Percentiles rank a stretch among this genome's conserved stretches.
These are phyloP conservation scores for Syncerus caffer DNA, from an alignment of 2,797 vertebrate genomes.

Conservation along the genomic window DNA sequence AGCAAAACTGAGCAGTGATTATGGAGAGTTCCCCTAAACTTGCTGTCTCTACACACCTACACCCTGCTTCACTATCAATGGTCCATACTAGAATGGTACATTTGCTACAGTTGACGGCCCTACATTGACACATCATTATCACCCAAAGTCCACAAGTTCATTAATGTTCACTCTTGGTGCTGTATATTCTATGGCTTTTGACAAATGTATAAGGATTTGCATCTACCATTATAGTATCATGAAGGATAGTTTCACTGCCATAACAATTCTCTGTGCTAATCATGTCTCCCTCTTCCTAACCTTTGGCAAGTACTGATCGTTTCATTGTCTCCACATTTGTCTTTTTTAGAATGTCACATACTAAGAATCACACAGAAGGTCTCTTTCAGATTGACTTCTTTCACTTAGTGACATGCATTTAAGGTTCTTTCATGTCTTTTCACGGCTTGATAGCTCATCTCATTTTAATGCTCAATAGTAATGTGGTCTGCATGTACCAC, in stretches of 20 bases:
- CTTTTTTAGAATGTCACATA: not conserved
- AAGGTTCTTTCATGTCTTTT: not conserved
- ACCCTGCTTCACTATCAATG: not conserved
- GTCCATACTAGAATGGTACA: not conserved
- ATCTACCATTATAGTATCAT: not conserved
- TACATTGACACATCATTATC: not conserved
- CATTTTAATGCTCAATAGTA: not conserved
- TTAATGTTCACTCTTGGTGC: not conserved
- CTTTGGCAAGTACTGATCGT: not conserved
- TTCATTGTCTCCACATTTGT: not conserved
- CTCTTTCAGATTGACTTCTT: not conserved
- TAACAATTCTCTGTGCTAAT: not conserved
- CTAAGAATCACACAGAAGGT: not conserved
- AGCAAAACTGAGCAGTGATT: not conserved
- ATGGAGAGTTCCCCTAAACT: not conserved
- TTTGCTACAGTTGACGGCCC: not conserved
- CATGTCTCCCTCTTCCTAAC: not conserved
- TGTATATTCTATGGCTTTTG: not conserved
- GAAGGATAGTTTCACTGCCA: not conserved
- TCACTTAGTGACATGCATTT: not conserved
- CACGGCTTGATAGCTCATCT: not conserved
- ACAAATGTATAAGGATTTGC: not conserved
- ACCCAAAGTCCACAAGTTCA: not conserved
- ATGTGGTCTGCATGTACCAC: not conserved
- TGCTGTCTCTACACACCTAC: accelerated